Evolutionary conservation across 1,140 invertebrate genomes (phyloP), one percentile per base, ranked within the genome.

Genomic region (Bombus fervidus): DNA sequence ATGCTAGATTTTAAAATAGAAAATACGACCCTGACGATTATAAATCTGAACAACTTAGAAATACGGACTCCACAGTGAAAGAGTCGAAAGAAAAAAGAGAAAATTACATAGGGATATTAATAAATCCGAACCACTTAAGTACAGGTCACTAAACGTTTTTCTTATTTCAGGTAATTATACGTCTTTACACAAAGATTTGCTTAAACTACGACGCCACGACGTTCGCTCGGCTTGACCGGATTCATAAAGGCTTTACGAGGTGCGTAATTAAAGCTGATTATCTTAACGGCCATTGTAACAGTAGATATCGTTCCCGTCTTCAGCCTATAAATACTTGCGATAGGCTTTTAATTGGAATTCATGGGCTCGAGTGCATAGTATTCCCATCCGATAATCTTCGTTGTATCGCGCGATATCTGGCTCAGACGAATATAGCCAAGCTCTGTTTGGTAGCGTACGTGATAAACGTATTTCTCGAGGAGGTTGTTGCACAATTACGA

Each of bases 201-300:
- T 34, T 47, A 28, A 83, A 66, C 22, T 10, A 0, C 18, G 76
- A n/a, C 66, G 53, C 47, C 47, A 41, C 28, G 15, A 57, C 6
- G 62, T 69, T 25, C 47, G 62, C 22, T 37, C 15, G 13, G 12
- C 31, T 18, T 43, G 53, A 64, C 59, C n/a, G 31, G 62, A 73
- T 79, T 87, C 53, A 81, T 66, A 85, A 79, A 84, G 84, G 80
- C 64, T 90, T 87, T 76, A 83, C 84, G 80, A 91, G 83, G 69
- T 83, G 83, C 77, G 82, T 89, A 91, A 91, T 89, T 90, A 89
- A 91, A 85, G 69, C 83, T 78, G 79, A 85, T 89, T 86, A 87
- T 90, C 83, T 90, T 83, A 88, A 89, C 43, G 84, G 66, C n/a
- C 71, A 53, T 75, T 90, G 47, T 80, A 86, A 83, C 80, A 43